Evolutionary conservation across 2,113 vertebrate genomes (phyloP).

Genomic region (Pelecanus crispus): DNA sequence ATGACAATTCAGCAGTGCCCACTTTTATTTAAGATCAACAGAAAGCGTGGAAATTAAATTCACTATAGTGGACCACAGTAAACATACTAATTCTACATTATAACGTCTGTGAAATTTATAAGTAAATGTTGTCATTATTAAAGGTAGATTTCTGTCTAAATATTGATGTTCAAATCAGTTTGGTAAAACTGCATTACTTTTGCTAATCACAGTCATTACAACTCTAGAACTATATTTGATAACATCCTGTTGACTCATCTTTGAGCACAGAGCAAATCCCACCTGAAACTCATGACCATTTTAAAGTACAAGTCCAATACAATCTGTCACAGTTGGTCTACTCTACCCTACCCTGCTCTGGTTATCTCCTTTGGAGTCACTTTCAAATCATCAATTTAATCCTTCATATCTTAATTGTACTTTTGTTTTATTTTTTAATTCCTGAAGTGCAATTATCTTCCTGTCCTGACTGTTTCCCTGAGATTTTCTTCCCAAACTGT

Average conservation of each 20-base stretch:
- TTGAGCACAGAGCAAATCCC: neutral
- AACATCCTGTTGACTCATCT: neutral
- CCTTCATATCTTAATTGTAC: neutral
- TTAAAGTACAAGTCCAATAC: neutral
- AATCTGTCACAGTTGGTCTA: neutral
- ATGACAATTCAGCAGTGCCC: neutral
- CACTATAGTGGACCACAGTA: neutral
- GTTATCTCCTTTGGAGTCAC: neutral
- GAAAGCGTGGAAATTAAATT: neutral
- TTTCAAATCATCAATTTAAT: rapidly evolving
- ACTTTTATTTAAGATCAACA: neutral
- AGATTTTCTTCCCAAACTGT: neutral
- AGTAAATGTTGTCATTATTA: neutral
- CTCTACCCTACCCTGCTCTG: neutral
- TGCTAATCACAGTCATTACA: neutral
- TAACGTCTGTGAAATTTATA: rapidly evolving
- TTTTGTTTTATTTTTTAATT: neutral
- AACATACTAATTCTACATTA: neutral
- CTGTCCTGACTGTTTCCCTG: neutral
- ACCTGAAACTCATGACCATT: neutral
- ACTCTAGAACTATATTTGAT: neutral
- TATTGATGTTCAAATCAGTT: neutral
- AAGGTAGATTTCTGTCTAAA: neutral
- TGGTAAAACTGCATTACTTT: neutral
- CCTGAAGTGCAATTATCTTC: neutral